A percentile compares a stretch with the other conserved stretches of the same genome.
phyloP scores from a whole-genome alignment of 2,113 vertebrate species.

The Gobius niger region DNA sequence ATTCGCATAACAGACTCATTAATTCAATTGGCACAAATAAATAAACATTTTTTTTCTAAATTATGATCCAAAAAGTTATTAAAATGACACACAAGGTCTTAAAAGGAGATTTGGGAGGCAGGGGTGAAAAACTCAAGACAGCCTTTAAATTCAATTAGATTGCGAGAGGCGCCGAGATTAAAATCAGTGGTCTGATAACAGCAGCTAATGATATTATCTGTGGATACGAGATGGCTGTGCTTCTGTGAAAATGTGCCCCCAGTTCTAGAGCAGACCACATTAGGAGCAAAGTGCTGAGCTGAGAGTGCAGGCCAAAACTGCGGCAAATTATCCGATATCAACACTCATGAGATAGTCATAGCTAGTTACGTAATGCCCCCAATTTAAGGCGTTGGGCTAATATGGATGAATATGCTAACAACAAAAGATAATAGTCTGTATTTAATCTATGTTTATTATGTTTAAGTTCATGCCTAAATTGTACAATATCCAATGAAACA shows the following conservation, averaged over 20 bases:
- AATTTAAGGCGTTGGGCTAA: too few relatives aligned
- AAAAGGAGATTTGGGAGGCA: background rate
- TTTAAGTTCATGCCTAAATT: too few relatives aligned
- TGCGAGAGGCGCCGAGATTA: conserved; percentile 23
- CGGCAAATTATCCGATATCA: background rate
- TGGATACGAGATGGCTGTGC: conserved; percentile 10
- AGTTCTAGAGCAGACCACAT: conserved; percentile 7
- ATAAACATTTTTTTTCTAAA: too few relatives aligned
- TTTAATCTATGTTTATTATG: too few relatives aligned
- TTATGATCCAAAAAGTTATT: background rate
- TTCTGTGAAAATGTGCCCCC: conserved; percentile 17
- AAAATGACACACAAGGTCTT: background rate
- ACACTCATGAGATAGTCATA: background rate
- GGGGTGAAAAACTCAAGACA: background rate
- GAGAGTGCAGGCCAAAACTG: conserved; percentile 2
- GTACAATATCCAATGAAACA: too few relatives aligned
- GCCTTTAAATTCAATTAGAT: conserved; percentile 25
- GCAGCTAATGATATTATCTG: conserved; percentile 31
- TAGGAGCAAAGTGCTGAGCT: conserved; percentile 19
- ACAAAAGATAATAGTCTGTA: too few relatives aligned
- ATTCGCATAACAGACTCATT: too few relatives aligned
- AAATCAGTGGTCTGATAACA: conserved; percentile 28
- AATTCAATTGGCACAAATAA: too few relatives aligned
- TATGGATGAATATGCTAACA: too few relatives aligned
- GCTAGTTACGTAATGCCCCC: too few relatives aligned